Evolutionary conservation across 2,888 invertebrate genomes (phyloP).

Genomic region (Spisula solida): DNA sequence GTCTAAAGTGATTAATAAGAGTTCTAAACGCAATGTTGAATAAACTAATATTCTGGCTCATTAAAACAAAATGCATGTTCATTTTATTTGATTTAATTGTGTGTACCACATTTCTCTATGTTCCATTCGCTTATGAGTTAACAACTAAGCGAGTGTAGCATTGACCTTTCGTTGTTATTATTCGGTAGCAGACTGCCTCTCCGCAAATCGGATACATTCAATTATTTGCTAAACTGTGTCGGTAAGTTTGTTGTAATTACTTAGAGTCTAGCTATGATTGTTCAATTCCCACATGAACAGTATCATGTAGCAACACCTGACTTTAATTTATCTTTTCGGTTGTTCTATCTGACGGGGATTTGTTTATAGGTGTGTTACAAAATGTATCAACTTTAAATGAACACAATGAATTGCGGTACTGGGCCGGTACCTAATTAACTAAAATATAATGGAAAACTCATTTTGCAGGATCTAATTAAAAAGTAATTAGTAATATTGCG

Average conservation of each 20-base stretch:
- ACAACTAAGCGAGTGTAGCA: neutral
- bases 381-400: neutral
- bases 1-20: too few species aligned
- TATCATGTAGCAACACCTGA: slow-evolving; percentile 30
- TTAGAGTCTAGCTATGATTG: slow-evolving; percentile 5
- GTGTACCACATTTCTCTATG: neutral
- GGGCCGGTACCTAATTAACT: slow-evolving; percentile 18
- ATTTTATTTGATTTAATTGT: too few species aligned
- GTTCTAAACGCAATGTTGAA: too few species aligned
- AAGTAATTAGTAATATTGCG: slow-evolving; percentile 13
- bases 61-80: too few species aligned
- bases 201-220: neutral
- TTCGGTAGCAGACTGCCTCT: neutral
- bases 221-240: slow-evolving; percentile 30
- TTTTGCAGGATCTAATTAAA: neutral
- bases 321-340: slow-evolving; percentile 17
- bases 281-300: slow-evolving; percentile 28
- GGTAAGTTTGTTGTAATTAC: slow-evolving; percentile 24
- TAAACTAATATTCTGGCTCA: too few species aligned
- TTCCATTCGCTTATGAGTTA: neutral
- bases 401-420: neutral
- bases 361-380: neutral
- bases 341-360: slow-evolving; percentile 18
- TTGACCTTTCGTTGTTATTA: neutral
- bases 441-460: slow-evolving; percentile 8